A percentile compares a stretch with the other conserved stretches of the same genome.
Conservation (phyloP, 2,888 invertebrate species). For the Brassicogethes aeneus region DNA sequence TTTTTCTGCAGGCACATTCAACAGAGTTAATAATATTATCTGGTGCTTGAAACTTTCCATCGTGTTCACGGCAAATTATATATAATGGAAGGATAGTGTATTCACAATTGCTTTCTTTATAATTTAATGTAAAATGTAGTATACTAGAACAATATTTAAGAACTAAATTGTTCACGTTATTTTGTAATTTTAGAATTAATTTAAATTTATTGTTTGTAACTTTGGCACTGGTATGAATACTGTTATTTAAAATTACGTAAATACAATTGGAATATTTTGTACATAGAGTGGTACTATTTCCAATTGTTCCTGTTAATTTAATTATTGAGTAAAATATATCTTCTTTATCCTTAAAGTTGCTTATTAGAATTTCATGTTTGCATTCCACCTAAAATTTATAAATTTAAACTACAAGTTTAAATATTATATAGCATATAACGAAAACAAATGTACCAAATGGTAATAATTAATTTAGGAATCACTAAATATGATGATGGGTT, state of each 20-base stretch:
- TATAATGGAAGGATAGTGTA: conserved; percentile 70
- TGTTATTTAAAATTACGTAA: neutral
- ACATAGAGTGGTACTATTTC: conserved; percentile 10
- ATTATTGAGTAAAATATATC: conserved; percentile 22
- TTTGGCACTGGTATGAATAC: conserved; percentile 4
- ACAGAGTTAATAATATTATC: conserved; percentile 45
- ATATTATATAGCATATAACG: no score
- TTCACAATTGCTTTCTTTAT: conserved; percentile 50
- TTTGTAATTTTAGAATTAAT: conserved; percentile 52
- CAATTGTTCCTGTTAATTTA: conserved; percentile 20
- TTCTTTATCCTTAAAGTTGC: conserved; percentile 21
- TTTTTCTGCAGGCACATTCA: conserved; percentile 65
- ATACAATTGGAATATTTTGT: conserved; percentile 8
- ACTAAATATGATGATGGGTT: no score
- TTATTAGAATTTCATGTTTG: no score
- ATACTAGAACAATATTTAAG: conserved; percentile 48
- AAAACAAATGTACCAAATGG: no score
- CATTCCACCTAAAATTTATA: no score
- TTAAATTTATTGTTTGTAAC: conserved; percentile 58
- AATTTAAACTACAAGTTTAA: no score
- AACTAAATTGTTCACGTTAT: conserved; percentile 54
- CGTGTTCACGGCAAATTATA: conserved; percentile 71
- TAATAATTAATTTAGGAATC: no score
- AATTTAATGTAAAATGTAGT: conserved; percentile 45
- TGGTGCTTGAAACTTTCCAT: conserved; percentile 64